Conservation (phyloP, 2,113 vertebrate genomes). For the Engystomops pustulosus region DNA sequence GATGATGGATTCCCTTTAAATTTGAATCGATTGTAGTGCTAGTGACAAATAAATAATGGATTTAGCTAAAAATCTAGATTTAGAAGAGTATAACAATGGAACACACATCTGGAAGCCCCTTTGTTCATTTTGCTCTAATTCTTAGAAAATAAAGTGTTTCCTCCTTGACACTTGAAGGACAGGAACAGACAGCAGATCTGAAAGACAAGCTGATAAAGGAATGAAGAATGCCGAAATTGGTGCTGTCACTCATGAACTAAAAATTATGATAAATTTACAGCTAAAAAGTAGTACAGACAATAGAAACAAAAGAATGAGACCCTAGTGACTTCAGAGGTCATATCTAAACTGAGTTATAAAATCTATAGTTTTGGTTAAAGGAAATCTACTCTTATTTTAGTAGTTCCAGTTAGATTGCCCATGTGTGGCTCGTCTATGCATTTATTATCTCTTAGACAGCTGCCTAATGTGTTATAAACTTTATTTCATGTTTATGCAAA, state of each 20-base stretch:
- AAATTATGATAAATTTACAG: constrained; percentile 2
- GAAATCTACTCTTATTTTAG: too few species aligned
- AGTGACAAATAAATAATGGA: background rate
- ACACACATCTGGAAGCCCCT: too few species aligned
- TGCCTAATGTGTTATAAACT: too few species aligned
- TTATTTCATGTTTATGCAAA: too few species aligned
- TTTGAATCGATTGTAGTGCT: too few species aligned
- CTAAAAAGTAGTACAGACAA: background rate
- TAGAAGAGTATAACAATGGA: too few species aligned
- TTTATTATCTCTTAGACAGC: too few species aligned
- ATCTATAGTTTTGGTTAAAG: too few species aligned
- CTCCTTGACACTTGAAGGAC: constrained; percentile 14
- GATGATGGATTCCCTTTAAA: too few species aligned
- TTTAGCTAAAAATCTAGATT: background rate
- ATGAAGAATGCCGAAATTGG: background rate
- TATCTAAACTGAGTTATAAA: too few species aligned
- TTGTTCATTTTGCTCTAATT: background rate
- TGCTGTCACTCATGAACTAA: background rate
- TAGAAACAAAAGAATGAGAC: background rate
- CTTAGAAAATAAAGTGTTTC: background rate
- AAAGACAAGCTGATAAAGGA: background rate
- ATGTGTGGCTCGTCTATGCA: too few species aligned
- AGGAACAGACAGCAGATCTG: background rate
- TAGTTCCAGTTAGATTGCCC: too few species aligned
- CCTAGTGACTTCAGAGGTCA: background rate